A percentile compares a stretch with the other conserved stretches of the same genome.
These are phyloP conservation scores for Falco rusticolus DNA, from an alignment of 2,797 vertebrate species.

Conservation along the genomic window DNA sequence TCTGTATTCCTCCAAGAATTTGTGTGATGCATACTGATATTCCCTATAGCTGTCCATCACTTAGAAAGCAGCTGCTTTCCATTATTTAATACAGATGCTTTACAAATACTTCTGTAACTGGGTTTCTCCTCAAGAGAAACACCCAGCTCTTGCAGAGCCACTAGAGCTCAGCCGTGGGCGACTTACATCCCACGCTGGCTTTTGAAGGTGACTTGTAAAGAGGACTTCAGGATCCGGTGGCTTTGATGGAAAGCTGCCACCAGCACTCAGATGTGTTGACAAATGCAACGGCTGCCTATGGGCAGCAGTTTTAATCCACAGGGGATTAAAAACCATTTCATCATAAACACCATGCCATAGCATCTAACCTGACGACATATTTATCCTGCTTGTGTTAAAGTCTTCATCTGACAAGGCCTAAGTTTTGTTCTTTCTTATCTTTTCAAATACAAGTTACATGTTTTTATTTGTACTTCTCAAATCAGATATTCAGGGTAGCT, in stretches of 20 bases:
- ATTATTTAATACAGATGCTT: not conserved
- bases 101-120: not conserved
- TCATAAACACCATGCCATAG: not conserved
- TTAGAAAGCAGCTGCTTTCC: not conserved
- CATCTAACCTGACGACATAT: rapidly evolving
- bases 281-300: not conserved
- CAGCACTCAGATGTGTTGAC: not conserved
- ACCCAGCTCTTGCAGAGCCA: not conserved
- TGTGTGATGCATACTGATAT: not conserved
- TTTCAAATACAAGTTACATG: not conserved
- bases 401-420: not conserved
- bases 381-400: not conserved
- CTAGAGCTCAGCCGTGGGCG: rapidly evolving
- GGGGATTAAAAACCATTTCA: not conserved
- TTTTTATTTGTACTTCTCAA: not conserved
- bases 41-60: not conserved
- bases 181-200: not conserved
- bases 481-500: not conserved
- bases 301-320: not conserved
- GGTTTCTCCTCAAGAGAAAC: not conserved
- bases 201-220: not conserved
- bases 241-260: not conserved
- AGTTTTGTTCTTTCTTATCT: not conserved
- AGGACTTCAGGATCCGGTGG: not conserved
- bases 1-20: not conserved